Base-by-base conservation (phyloP, 2,113 vertebrate species). In the Rhea pennata region DNA sequence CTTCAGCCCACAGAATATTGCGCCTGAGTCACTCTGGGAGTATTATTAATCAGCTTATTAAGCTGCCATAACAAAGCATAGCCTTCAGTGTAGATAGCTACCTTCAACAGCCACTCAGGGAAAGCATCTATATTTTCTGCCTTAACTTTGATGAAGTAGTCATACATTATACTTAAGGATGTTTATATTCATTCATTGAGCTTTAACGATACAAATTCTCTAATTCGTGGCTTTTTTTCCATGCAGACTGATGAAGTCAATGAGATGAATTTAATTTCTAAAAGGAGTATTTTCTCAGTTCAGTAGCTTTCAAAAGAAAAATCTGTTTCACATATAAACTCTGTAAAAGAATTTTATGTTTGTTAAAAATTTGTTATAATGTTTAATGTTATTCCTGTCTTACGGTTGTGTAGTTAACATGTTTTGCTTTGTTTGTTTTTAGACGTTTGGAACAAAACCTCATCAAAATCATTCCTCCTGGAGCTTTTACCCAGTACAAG, bases 391-490 rank as follows among this genome's bases (percentile, higher is more conserved):
- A 42, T 76, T 80, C 8, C 70, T 66, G 13, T 61, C 20, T 9
- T 81, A 6, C 40, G 44, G 39, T 56, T 86, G 53, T 59, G 44
- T 71, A 71, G 67, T 42, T 95, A 85, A 91, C 67, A 44, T 79
- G 62, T 76, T 29, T 77, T 90, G 39, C 61, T 96, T 76, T 97
- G 51, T 98, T 93, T 96, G 54, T 93, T 97, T 82, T 50, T 97
- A 99, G 99, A 96, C 99, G 99, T 95, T 97, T 99, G 97, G 99
- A 99, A 97, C 99, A 99, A 98, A 99, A 99, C 97, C 97, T 99
- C 98, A 99, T 99, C 98, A 99, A 99, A 97, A 97, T 96, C 92
- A 98, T 99, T 96, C 98, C 99, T 10, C 97, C 99, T 19, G 99
- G 99, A 98, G 99, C 99, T 88, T 99, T 99, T 97, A 98, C 98